Evolutionary conservation across 2,888 invertebrate species (phyloP).

Genomic region (Steinernema carpocapsae): DNA sequence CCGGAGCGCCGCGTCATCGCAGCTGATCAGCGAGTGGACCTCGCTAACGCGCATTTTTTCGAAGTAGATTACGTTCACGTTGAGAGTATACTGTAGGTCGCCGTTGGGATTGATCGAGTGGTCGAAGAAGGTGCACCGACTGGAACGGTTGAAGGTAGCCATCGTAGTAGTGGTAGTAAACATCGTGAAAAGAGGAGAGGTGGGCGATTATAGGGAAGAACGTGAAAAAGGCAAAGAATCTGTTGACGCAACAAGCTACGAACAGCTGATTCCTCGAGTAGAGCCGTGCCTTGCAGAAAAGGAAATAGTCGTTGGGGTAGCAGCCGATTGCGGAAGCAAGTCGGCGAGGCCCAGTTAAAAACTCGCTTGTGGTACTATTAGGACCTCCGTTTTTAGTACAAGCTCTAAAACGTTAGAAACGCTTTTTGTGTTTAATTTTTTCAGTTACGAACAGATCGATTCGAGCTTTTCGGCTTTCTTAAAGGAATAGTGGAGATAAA

Average conservation of each 20-base stretch:
- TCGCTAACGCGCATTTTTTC: slow-evolving; percentile 65
- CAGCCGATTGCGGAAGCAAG: slow-evolving; percentile 4
- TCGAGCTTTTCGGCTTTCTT: too few species aligned
- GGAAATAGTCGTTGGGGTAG: slow-evolving; percentile 9
- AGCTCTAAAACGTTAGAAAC: too few species aligned
- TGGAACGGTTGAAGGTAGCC: slow-evolving; percentile 55
- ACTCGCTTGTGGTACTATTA: too few species aligned
- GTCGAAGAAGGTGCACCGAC: slow-evolving; percentile 53
- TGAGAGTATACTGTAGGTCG: slow-evolving; percentile 60
- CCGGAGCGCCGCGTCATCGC: slow-evolving; percentile 62
- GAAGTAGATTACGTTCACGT: slow-evolving; percentile 60
- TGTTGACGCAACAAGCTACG: slow-evolving; percentile 57
- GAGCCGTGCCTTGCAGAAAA: slow-evolving; percentile 74
- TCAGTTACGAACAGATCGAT: too few species aligned
- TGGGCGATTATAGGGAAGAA: slow-evolving; percentile 49
- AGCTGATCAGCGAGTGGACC: slow-evolving; percentile 45
- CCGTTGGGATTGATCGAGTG: slow-evolving; percentile 64
- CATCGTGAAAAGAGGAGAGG: slow-evolving; percentile 54
- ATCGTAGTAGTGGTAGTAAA: slow-evolving; percentile 58
- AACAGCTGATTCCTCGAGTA: slow-evolving; percentile 56
- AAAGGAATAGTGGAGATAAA: too few species aligned
- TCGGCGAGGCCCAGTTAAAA: slow-evolving; percentile 9
- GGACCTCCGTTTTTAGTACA: too few species aligned
- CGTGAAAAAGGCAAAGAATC: slow-evolving; percentile 54
- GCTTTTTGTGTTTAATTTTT: too few species aligned